A percentile compares a stretch with the other conserved stretches of the same genome.
Evolutionary conservation across 2,113 vertebrate species (phyloP).

Genomic region (Ictalurus punctatus): DNA sequence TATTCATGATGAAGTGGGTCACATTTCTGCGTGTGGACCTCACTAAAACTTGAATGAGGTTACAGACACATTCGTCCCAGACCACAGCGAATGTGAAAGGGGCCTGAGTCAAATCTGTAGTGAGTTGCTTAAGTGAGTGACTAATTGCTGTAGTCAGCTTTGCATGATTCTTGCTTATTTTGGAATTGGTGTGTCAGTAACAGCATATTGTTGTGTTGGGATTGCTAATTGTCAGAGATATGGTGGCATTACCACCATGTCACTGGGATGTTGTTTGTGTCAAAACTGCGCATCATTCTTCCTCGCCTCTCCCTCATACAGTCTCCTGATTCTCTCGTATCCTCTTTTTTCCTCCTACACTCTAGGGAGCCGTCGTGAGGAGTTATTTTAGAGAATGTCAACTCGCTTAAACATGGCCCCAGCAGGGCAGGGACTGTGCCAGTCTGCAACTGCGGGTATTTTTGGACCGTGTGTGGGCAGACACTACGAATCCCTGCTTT

Average conservation of each 20-base stretch:
- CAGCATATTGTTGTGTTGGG: neutral
- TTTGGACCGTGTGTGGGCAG: conserved; percentile 46
- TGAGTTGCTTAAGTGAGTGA: neutral
- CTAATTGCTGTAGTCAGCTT: neutral
- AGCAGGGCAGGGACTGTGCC: conserved; percentile 17
- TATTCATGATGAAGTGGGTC: neutral
- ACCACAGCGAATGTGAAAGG: neutral
- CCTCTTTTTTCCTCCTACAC: neutral
- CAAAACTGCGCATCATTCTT: neutral
- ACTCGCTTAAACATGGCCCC: neutral
- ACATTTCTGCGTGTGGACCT: neutral
- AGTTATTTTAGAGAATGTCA: conserved; percentile 28
- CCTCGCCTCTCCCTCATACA: neutral
- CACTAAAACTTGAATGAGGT: neutral
- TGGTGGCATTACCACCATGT: conserved; percentile 3
- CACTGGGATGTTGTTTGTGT: neutral
- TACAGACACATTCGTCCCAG: neutral
- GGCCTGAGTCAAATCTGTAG: neutral
- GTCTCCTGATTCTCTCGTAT: neutral
- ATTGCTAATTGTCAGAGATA: conserved; percentile 11
- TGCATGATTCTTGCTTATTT: neutral
- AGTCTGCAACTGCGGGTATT: conserved; percentile 39
- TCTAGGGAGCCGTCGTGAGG: neutral
- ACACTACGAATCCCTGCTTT: conserved; percentile 25
- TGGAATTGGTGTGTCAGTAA: neutral